Base-by-base conservation (phyloP, 2,113 vertebrate species). In the Electrona antarctica region DNA sequence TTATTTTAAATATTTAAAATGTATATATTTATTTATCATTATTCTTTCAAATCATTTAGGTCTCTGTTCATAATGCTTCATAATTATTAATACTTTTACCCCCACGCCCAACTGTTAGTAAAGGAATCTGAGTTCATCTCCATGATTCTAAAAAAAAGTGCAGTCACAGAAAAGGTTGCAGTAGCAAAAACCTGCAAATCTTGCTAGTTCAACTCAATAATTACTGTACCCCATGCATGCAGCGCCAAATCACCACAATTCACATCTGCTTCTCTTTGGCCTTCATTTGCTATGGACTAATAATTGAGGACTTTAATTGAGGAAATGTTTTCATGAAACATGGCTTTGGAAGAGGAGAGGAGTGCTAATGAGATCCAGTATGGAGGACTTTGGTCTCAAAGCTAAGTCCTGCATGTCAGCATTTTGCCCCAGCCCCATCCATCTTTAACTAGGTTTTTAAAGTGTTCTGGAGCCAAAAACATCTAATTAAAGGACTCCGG, bases 391-490 rank as follows among this genome's bases (percentile, higher is more conserved):
- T 29, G 76, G 79, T 83, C 81, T 88, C 79, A 64, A 63, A 80
- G 81, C 82, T 78, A 65, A 78, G 83, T 41, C 33, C 33, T 41
- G 33, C 67, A 79, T 71, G 78, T 89, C 83, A 89, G 88, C 88
- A 85, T 7, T 85, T 85, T 61, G n/a, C 15, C 45, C 21, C 67
- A 41, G 33, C 1, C 1, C 33, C 33, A 3, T 41, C 81, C 72
- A 84, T 79, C 78, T 82, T 71, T 61, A 50, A 69, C 67, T 54
- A 47, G 7, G 67, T 81, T 15, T 41, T 41, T 4, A 41, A 21
- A 41, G 5, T 41, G 5, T 87, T 73, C 68, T 67, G 52, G 50
- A 78, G 74, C 78, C 79, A 64, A 74, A 21, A 54, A 69, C 14
- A 67, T 68, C 68, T 85, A 77, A 88, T 87, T 79, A 86, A 73